Percentiles rank a stretch among this genome's conserved stretches.
phyloP scores from a whole-genome alignment of 2,888 invertebrate genomes.

The Tachina fera region DNA sequence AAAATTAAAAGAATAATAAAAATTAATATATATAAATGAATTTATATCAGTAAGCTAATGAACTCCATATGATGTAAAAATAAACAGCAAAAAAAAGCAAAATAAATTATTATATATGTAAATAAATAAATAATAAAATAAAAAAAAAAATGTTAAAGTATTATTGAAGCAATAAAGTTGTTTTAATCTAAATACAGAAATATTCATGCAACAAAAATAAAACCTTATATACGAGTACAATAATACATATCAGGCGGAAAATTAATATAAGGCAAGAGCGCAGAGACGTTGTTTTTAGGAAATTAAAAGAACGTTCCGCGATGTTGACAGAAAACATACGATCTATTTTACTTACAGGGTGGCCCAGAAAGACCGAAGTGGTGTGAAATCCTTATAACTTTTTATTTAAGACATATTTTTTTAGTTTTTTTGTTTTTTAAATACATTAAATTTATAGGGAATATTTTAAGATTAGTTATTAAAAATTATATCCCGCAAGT shows the following conservation, averaged over 20 bases:
- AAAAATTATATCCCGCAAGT: too few species aligned
- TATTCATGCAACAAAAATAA: conserved; percentile 13
- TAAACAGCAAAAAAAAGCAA: conserved; percentile 55
- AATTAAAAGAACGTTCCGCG: too few species aligned
- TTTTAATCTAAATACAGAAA: conserved; percentile 60
- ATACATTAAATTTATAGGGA: too few species aligned
- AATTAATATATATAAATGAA: conserved; percentile 56
- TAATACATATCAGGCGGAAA: conserved; percentile 25
- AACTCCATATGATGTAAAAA: conserved; percentile 66
- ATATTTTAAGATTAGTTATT: too few species aligned
- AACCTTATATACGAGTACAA: background rate
- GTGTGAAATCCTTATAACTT: too few species aligned
- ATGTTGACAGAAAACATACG: too few species aligned
- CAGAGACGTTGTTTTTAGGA: background rate
- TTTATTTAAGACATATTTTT: too few species aligned
- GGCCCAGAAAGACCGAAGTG: too few species aligned
- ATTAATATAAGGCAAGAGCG: background rate
- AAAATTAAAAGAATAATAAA: conserved; percentile 39
- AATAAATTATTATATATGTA: background rate
- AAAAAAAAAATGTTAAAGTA: conserved; percentile 37
- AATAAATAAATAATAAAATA: conserved; percentile 13
- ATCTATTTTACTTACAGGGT: too few species aligned
- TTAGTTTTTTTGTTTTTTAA: too few species aligned
- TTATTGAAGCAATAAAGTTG: conserved; percentile 50
- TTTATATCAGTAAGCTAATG: conserved; percentile 68